These are phyloP conservation scores for Miniopterus natalensis DNA, from an alignment of 2,113 vertebrate genomes.

Conservation along the genomic window DNA sequence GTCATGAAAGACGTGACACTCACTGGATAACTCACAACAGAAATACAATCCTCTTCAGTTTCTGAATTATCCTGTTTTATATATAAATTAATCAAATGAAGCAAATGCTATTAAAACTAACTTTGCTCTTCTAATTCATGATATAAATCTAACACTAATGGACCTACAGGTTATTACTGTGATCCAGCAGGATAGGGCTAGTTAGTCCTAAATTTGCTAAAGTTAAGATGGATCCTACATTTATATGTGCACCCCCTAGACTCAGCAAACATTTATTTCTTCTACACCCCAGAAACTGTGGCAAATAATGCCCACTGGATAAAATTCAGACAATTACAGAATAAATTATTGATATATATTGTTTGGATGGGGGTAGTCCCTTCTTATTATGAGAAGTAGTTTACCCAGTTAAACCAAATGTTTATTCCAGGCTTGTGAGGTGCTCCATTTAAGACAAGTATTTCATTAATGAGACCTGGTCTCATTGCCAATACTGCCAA, in stretches of 20 bases:
- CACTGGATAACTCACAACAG: conserved; percentile 2
- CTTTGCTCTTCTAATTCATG: neutral
- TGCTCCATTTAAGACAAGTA: conserved; percentile 40
- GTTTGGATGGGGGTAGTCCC: neutral
- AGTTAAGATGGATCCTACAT: neutral
- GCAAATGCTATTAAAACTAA: neutral
- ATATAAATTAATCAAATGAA: conserved; percentile 45
- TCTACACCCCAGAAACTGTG: neutral
- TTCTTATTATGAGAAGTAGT: conserved; percentile 8
- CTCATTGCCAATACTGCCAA: conserved; percentile 19
- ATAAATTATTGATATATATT: neutral
- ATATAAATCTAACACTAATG: neutral
- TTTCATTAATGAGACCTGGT: neutral
- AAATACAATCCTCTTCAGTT: neutral
- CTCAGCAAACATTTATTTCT: neutral
- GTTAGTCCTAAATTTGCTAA: neutral
- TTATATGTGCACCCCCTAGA: neutral
- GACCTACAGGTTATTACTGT: neutral
- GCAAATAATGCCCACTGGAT: neutral
- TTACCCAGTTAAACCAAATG: neutral
- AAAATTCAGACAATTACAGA: conserved; percentile 35
- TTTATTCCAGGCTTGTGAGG: neutral
- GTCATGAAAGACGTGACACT: neutral
- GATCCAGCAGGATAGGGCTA: neutral
- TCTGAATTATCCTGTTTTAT: conserved; percentile 17